Evolutionary conservation across 2,888 invertebrate genomes (phyloP), one percentile per base, ranked within the genome.

Genomic region (Gnatocerus cornutus): DNA sequence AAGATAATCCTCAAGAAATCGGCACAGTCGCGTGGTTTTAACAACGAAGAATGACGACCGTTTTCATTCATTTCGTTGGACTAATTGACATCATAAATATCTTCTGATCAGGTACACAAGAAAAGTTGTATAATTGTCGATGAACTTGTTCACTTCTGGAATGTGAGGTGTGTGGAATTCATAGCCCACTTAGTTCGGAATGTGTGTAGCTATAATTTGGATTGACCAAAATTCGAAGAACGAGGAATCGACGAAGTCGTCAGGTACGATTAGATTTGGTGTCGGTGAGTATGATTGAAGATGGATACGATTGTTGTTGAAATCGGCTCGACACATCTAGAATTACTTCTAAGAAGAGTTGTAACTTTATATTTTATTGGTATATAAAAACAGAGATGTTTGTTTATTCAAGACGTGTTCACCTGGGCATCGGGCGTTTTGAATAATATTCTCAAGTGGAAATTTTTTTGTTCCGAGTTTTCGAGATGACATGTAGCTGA

Each of bases 171-270:
- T 61, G 65, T 58, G 56, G 64, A 53, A 53, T 58, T 52, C 53
- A 59, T 67, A 61, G 59, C 59, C 67, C 67, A 67, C 59, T 61
- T 67, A 59, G 59, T 59, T 33, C 59, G 67, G 67, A 67, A 67
- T 67, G 59, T 67, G 67, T 63, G 64, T 64, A 64, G 55, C 53
- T 45, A 64, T 64, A 64, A 64, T 64, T 64, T 55, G 53, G 64
- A 50, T 45, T 55, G 48, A 50, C 48, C 39, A 61, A 61, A 59
- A 58, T 12, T 58, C 58, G 58, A 39, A 12, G 12, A 48, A 48
- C 27, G 52, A 21, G 16, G 27, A 56, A 33, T 53, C 37, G 41
- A 56, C 21, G 29, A 58, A 58, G 43, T 41, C 13, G 45, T 58
- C 41, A 10, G 29, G 12, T 50, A 12, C 30, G 10, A 29, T 27